phyloP scores from a whole-genome alignment of 1,140 invertebrate genomes.

The Lepidurus packardi region DNA sequence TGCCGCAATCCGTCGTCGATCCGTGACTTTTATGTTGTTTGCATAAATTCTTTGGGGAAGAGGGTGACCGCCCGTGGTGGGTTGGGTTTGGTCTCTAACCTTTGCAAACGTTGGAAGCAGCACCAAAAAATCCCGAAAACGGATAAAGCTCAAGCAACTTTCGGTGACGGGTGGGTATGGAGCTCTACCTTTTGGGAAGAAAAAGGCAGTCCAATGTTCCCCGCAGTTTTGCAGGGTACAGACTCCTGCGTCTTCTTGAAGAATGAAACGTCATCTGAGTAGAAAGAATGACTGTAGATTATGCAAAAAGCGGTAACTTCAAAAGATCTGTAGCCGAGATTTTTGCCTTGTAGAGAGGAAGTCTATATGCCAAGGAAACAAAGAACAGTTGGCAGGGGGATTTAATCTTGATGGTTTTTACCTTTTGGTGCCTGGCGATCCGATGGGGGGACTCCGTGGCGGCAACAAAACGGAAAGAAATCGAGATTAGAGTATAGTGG shows the following conservation, averaged over 20 bases:
- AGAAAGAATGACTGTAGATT: slow-evolving; percentile 19
- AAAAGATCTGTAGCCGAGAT: not conserved
- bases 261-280: slow-evolving; percentile 21
- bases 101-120: not conserved
- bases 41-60: not conserved
- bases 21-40: slow-evolving; percentile 19
- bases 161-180: not conserved
- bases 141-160: not conserved
- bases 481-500: slow-evolving; percentile 19
- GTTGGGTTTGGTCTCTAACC: not conserved
- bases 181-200: not conserved
- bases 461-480: slow-evolving; percentile 6
- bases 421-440: slow-evolving; percentile 17
- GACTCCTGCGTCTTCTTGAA: slow-evolving; percentile 8
- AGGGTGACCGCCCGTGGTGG: slow-evolving; percentile 9
- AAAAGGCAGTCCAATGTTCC: slow-evolving; percentile 10
- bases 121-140: not conserved
- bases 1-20: slow-evolving; percentile 10
- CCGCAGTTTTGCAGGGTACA: not conserved
- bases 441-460: slow-evolving; percentile 19
- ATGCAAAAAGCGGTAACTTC: slow-evolving; percentile 15
- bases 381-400: slow-evolving; percentile 17
- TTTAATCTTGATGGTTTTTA: slow-evolving; percentile 22
- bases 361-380: slow-evolving; percentile 14
- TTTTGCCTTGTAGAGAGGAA: not conserved